phyloP scores from a whole-genome alignment of 2,888 invertebrate genomes.

The Tenthredo notha region DNA sequence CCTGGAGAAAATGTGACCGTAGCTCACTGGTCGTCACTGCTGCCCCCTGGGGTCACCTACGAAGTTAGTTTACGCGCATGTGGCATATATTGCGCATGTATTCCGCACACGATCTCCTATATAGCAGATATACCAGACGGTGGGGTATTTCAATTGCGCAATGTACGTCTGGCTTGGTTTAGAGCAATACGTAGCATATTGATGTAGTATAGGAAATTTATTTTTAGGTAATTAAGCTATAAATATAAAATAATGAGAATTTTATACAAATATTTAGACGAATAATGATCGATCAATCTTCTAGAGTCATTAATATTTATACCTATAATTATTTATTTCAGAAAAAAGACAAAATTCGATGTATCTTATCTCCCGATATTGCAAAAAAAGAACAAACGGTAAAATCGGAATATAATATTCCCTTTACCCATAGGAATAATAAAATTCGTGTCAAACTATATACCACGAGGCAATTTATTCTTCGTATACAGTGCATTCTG shows the following conservation, averaged over 20 bases:
- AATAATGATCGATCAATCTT: not conserved
- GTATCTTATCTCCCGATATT: not conserved
- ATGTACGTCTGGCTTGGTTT: conserved; percentile 29
- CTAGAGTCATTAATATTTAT: not conserved
- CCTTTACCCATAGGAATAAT: not conserved
- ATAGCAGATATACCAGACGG: conserved; percentile 13
- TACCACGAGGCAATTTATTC: not conserved
- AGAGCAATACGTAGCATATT: not conserved
- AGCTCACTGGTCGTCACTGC: conserved; percentile 38
- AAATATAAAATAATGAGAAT: not conserved
- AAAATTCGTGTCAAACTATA: not conserved
- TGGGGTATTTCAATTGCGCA: conserved; percentile 42
- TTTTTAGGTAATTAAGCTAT: not conserved
- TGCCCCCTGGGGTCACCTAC: conserved; percentile 49
- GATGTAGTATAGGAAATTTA: not conserved
- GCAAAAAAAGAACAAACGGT: not conserved
- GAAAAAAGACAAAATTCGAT: not conserved
- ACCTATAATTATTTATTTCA: not conserved
- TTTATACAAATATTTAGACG: not conserved
- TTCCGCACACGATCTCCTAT: not conserved
- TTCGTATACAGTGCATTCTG: not conserved
- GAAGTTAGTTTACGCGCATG: conserved; percentile 38
- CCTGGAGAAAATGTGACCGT: conserved; percentile 12
- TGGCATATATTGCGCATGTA: conserved; percentile 35
- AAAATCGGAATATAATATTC: not conserved